Percentiles rank a stretch among this genome's conserved stretches.
Evolutionary conservation across 2,888 invertebrate genomes (phyloP).

Genomic region (Celastrina argiolus): DNA sequence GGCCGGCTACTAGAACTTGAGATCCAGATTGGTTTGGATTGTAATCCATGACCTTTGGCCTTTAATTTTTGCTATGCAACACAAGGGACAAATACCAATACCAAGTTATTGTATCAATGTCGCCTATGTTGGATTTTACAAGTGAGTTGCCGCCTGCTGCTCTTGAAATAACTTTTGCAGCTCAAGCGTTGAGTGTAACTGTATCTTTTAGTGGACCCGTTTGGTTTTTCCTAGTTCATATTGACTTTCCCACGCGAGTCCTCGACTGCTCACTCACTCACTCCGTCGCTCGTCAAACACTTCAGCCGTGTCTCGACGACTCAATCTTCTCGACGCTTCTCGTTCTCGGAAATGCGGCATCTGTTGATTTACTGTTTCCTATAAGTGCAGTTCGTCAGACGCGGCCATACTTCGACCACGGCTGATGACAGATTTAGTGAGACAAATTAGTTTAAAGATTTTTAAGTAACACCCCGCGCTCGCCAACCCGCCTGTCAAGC

Average conservation of each 20-base stretch:
- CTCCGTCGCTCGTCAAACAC: slow-evolving; percentile 4
- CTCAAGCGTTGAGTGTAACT: background rate
- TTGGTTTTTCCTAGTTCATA: background rate
- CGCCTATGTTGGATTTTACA: no score
- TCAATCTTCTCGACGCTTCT: slow-evolving; percentile 10
- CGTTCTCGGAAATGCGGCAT: slow-evolving; percentile 5
- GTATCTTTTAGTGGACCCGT: background rate
- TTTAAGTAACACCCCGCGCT: background rate
- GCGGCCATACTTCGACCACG: background rate
- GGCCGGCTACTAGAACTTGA: no score
- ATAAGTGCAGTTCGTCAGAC: background rate
- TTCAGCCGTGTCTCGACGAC: background rate
- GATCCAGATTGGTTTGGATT: no score
- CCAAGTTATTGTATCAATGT: no score
- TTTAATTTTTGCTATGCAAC: no score
- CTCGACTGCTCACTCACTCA: no score
- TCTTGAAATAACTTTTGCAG: no score
- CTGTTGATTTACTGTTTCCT: slow-evolving; percentile 2
- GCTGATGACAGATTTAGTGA: background rate
- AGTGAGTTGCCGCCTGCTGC: no score
- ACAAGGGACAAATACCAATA: no score
- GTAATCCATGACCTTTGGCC: no score
- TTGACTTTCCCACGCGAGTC: background rate
- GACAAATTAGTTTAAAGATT: background rate
- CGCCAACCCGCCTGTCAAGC: no score